Evolutionary conservation across 2,113 vertebrate species (phyloP), one percentile per base, ranked within the genome.

Genomic region (Elachura formosa): DNA sequence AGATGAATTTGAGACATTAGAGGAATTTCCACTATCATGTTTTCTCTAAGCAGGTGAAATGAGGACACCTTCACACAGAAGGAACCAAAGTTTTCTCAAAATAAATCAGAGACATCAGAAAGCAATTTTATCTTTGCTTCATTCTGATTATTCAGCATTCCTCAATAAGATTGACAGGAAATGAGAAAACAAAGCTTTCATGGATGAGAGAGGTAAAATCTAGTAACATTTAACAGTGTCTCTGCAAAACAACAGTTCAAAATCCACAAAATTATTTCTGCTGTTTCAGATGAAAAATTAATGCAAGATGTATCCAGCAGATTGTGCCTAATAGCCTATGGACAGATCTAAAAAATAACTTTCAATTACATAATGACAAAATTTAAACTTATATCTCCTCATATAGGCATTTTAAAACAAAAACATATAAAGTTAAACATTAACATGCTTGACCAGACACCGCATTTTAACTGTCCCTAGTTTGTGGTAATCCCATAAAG

Each of bases 91-190:
- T 87, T 92, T 92, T 89, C 84, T 95, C 62, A 93, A 73, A 96
- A 96, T 76, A 87, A 79, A 80, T 66, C 33, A 51, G 45, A 58
- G 51, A 34, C 22, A 81, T 86, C 73, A 82, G 89, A 93, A 94
- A 45, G 52, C 29, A 90, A 56, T 80, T 69, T 80, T 95, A 76
- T 58, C 66, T 90, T 94, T 84, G 62, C 48, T 91, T 89, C 74
- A 72, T 94, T 94, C 77, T 85, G 69, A 87, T 90, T 90, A 73
- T 80, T 95, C 92, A 96, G 87, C 83, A 86, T 80, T 91, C 49
- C 22, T 74, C 23, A 83, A 5, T 36, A 71, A 95, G 89, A 77
- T 14, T 93, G 90, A 87, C 62, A 82, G 76, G 28, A 89, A 95
- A 77, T 43, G 84, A 90, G 83, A 95, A 96, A 84, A 74, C 56